Percentiles rank a stretch among this genome's conserved stretches.
phyloP scores from a whole-genome alignment of 2,888 invertebrate genomes.

The Standfussiana lucernea region DNA sequence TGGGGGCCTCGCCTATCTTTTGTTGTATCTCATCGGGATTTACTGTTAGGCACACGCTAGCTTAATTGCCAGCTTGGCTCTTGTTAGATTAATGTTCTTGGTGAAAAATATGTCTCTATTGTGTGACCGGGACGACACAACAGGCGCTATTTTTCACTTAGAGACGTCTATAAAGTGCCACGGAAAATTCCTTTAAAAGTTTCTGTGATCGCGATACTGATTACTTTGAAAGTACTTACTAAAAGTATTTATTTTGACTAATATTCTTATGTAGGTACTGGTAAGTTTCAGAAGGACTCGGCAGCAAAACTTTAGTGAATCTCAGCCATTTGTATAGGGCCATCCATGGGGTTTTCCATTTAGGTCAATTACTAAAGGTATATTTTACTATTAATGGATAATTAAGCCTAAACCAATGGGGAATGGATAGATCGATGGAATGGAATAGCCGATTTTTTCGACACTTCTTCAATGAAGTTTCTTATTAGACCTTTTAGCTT shows the following conservation, averaged over 20 bases:
- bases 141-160: no score
- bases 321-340: background rate
- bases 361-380: background rate
- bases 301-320: background rate
- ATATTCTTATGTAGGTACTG: background rate
- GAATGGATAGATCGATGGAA: no score
- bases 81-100: background rate
- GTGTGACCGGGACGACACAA: no score
- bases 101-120: slow-evolving; percentile 1
- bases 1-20: slow-evolving; percentile 39
- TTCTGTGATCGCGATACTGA: background rate
- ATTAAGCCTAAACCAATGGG: background rate
- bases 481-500: background rate
- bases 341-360: background rate
- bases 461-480: background rate
- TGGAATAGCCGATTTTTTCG: background rate
- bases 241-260: background rate
- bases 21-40: slow-evolving; percentile 50
- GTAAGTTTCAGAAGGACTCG: background rate
- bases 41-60: slow-evolving; percentile 47
- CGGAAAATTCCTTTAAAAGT: background rate
- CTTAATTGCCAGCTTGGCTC: slow-evolving; percentile 49
- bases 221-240: background rate
- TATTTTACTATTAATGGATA: background rate
- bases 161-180: no score